These are phyloP conservation scores for Coracopsis vasa DNA, from an alignment of 2,113 vertebrate species.

Conservation along the genomic window DNA sequence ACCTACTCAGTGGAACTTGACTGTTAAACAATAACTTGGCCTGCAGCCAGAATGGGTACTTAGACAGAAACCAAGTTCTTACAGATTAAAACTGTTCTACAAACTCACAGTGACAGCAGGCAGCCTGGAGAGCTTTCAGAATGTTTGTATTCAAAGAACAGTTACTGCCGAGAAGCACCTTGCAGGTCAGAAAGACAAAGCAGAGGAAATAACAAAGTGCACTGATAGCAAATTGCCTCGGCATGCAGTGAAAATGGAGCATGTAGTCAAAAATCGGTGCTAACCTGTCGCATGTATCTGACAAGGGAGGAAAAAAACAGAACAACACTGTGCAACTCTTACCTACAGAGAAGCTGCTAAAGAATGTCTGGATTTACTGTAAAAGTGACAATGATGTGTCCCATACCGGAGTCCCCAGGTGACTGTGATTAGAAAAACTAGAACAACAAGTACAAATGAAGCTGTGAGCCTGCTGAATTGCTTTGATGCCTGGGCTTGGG, in stretches of 20 bases:
- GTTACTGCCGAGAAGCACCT: conserved; percentile 29
- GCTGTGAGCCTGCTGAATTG: conserved; percentile 16
- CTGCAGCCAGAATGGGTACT: background rate
- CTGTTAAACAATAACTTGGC: background rate
- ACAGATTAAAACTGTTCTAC: background rate
- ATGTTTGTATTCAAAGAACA: conserved; percentile 34
- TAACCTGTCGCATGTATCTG: conserved; percentile 19
- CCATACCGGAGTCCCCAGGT: background rate
- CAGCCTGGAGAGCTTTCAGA: conserved; percentile 2
- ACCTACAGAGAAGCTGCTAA: background rate
- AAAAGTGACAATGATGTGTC: background rate
- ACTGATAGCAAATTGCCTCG: conserved; percentile 23
- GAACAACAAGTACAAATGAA: background rate
- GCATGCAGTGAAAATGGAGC: conserved; percentile 24
- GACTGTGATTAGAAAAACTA: background rate
- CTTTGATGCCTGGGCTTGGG: background rate
- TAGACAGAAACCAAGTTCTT: background rate
- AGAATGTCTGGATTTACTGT: background rate
- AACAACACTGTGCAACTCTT: background rate
- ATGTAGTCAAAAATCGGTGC: conserved; percentile 29
- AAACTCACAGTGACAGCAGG: background rate
- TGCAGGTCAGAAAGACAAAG: conserved; percentile 36
- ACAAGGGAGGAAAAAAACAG: background rate
- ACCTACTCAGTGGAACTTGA: background rate
- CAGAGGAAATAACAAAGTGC: conserved; percentile 32